Conservation (phyloP, 2,113 vertebrate species). For the Amphilophus citrinellus region DNA sequence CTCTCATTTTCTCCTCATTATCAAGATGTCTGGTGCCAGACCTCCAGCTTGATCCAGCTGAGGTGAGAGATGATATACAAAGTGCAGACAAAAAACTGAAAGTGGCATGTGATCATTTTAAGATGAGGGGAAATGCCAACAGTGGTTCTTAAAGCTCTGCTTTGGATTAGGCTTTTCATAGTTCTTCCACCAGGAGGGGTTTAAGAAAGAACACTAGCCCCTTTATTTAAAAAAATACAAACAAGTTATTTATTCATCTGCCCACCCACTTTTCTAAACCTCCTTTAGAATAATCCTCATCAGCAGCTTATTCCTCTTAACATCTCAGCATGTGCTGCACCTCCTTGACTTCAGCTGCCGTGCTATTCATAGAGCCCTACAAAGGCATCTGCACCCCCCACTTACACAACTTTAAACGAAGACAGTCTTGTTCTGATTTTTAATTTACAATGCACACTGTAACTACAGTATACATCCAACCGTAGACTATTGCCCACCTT, state of each 20-base stretch:
- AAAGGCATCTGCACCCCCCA: slow-evolving; percentile 10
- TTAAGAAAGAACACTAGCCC: slow-evolving; percentile 33
- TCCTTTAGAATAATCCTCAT: slow-evolving; percentile 35
- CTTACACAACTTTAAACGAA: slow-evolving; percentile 36
- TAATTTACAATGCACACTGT: slow-evolving; percentile 51
- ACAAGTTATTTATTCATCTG: slow-evolving; percentile 47
- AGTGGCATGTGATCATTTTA: slow-evolving; percentile 55
- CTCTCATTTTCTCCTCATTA: slow-evolving; percentile 77
- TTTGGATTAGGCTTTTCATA: slow-evolving; percentile 47
- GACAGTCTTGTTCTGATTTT: slow-evolving; percentile 43
- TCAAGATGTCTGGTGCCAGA: slow-evolving; percentile 70
- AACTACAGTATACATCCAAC: slow-evolving; percentile 14
- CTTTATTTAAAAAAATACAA: slow-evolving; percentile 44
- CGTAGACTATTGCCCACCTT: slow-evolving; percentile 19
- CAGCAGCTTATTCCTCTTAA: slow-evolving; percentile 51
- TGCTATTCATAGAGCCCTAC: slow-evolving; percentile 22
- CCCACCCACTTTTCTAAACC: slow-evolving; percentile 4
- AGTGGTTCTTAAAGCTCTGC: slow-evolving; percentile 32
- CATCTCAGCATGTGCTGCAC: slow-evolving; percentile 54
- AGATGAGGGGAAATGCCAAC: slow-evolving; percentile 23
- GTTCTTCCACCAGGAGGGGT: slow-evolving; percentile 19
- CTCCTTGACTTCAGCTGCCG: slow-evolving; percentile 43
- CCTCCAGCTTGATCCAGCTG: slow-evolving; percentile 53
- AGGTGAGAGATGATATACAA: slow-evolving; percentile 68
- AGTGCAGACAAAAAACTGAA: slow-evolving; percentile 58